Base-by-base conservation (phyloP, 2,888 invertebrate species). In the Sesia bembeciformis region DNA sequence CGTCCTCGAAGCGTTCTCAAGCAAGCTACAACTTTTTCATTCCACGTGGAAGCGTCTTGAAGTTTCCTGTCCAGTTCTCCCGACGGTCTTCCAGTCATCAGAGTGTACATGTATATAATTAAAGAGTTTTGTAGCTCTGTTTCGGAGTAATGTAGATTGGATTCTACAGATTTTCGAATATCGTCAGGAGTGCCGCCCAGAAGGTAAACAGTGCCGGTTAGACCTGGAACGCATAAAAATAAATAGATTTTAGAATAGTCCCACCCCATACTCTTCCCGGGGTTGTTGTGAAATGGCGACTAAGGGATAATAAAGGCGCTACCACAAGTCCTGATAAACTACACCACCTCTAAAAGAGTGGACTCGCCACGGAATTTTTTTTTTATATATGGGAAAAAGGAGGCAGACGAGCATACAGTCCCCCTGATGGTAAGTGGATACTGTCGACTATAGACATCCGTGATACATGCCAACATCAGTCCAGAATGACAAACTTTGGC, bases 101-200 rank as follows among this genome's bases (percentile, higher is more conserved):
- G 55, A 3, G 53, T 56, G 54, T 64, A 75, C 71, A 84, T 76
- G 61, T 81, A 83, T 5, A 62, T 60, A 3, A 67, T 59, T 3
- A 84, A 61, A 0, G 65, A 74, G 3, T 72, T 63, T 57, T 83
- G 76, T 5, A 84, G 60, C 3, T 63, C 64, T 23, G 68, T 67
- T 3, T 73, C 68, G 0, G 66, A 60, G 71, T 3, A 62, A 58
- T 3, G 59, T 54, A 3, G 81, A 54, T 39, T 74, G 63, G 4
- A 67, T 50, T 74, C 65, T 0, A 84, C 57, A 0, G 62, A 56
- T 0, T 41, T 53, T 7, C 64, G 52, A 39, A 75, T 64, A 43
- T 80, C 75, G 4, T 66, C 67, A 4, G 81, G 81, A 38, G 66
- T 62, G 49, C 72, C 74, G 3, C 83, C 83, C 39, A 82, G 54